Evolutionary conservation across 2,113 vertebrate species (phyloP).

Genomic region (Pelobates fuscus): DNA sequence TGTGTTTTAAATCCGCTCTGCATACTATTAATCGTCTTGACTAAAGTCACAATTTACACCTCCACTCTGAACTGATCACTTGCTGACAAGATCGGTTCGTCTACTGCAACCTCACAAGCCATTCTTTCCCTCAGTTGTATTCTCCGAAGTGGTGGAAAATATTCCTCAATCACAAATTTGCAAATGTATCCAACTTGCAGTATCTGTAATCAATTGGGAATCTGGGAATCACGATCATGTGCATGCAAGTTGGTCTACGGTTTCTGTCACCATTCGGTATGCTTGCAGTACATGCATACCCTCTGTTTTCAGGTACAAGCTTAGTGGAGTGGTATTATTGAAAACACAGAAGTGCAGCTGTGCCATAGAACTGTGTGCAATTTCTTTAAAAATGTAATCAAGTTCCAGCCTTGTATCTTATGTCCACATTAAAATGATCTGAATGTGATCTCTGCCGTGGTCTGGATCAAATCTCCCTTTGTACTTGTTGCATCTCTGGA

Average conservation of each 20-base stretch:
- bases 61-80: not conserved
- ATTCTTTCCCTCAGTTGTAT: not conserved
- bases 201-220: not conserved
- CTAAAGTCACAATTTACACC: not conserved
- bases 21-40: not conserved
- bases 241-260: not conserved
- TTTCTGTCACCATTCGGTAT: no score
- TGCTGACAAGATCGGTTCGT: not conserved
- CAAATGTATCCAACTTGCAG: no score
- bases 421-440: slow-evolving; percentile 14
- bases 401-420: slow-evolving; percentile 12
- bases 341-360: not conserved
- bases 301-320: no score
- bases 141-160: not conserved
- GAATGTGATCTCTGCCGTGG: not conserved
- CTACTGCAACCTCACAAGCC: not conserved
- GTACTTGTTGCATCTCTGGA: not conserved
- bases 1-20: no score
- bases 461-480: not conserved
- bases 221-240: no score
- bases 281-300: no score
- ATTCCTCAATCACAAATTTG: slow-evolving; percentile 1
- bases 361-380: not conserved
- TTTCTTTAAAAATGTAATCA: not conserved
- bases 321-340: not conserved